phyloP scores from a whole-genome alignment of 2,797 vertebrate species.

The Spheniscus humboldti region DNA sequence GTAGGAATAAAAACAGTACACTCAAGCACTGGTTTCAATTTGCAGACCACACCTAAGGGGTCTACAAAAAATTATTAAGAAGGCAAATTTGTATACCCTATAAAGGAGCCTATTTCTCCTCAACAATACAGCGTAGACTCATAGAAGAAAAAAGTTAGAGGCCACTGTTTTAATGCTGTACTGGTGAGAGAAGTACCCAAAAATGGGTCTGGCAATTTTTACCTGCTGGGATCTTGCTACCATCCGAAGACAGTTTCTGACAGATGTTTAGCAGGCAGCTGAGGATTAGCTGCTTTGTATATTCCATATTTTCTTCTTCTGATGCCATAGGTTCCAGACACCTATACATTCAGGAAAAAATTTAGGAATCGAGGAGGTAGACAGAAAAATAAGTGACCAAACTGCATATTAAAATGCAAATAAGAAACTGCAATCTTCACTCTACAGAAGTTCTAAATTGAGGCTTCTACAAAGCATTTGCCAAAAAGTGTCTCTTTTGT shows the following conservation, averaged over 20 bases:
- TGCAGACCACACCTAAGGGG: neutral
- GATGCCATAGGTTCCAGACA: slow-evolving; percentile 76
- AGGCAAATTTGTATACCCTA: neutral
- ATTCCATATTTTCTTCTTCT: slow-evolving; percentile 84
- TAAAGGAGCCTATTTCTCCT: neutral
- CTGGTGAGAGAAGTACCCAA: neutral
- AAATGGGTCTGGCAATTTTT: neutral
- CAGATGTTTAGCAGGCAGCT: slow-evolving; percentile 88
- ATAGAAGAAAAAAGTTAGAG: neutral
- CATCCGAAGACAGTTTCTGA: slow-evolving; percentile 81
- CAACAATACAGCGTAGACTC: neutral
- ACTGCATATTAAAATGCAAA: neutral
- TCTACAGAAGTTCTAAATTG: neutral
- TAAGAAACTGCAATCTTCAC: neutral
- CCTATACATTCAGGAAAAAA: slow-evolving; percentile 61
- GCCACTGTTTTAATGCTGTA: neutral
- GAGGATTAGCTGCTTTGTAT: slow-evolving; percentile 93
- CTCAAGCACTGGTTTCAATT: neutral
- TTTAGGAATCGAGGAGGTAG: neutral
- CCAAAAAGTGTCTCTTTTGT: neutral
- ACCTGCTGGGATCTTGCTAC: slow-evolving; percentile 78
- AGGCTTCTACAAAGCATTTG: neutral
- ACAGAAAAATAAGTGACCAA: neutral
- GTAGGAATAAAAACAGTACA: neutral
- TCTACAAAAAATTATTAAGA: neutral